A percentile compares a stretch with the other conserved stretches of the same genome.
These are phyloP conservation scores for Teleopsis dalmanni DNA, from an alignment of 1,140 invertebrate genomes.

Conservation along the genomic window DNA sequence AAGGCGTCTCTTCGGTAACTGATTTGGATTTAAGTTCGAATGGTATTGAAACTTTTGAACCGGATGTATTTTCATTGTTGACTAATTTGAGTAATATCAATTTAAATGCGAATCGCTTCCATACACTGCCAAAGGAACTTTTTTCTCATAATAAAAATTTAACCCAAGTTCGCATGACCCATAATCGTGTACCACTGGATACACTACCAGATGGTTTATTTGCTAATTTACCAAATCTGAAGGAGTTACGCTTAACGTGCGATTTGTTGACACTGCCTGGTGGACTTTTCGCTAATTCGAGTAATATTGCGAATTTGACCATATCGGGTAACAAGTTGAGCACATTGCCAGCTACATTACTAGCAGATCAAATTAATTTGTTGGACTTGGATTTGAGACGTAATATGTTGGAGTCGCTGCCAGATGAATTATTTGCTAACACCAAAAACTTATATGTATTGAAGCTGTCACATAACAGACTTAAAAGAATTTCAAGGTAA, in stretches of 20 bases:
- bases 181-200: conserved; percentile 50
- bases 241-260: conserved; percentile 46
- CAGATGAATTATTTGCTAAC: conserved; percentile 49
- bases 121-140: conserved; percentile 51
- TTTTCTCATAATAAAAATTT: conserved; percentile 50
- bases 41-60: conserved; percentile 50
- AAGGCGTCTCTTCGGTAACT: conserved; percentile 50
- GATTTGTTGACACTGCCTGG: conserved; percentile 45
- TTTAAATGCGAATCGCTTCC: conserved; percentile 54
- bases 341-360: conserved; percentile 48
- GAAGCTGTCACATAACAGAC: conserved; percentile 49
- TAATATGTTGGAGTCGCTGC: conserved; percentile 50
- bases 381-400: conserved; percentile 49
- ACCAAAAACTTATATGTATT: conserved; percentile 48
- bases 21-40: conserved; percentile 57
- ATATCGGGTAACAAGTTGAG: conserved; percentile 51
- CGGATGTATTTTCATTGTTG: conserved; percentile 52
- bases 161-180: conserved; percentile 48
- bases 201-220: conserved; percentile 51
- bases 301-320: conserved; percentile 49
- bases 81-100: conserved; percentile 52
- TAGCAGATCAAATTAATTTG: conserved; percentile 52
- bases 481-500: conserved; percentile 50
- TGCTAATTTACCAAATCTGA: conserved; percentile 49
- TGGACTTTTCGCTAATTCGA: conserved; percentile 52